These are phyloP conservation scores for Tuta absoluta DNA, from an alignment of 2,888 invertebrate genomes.

Conservation along the genomic window DNA sequence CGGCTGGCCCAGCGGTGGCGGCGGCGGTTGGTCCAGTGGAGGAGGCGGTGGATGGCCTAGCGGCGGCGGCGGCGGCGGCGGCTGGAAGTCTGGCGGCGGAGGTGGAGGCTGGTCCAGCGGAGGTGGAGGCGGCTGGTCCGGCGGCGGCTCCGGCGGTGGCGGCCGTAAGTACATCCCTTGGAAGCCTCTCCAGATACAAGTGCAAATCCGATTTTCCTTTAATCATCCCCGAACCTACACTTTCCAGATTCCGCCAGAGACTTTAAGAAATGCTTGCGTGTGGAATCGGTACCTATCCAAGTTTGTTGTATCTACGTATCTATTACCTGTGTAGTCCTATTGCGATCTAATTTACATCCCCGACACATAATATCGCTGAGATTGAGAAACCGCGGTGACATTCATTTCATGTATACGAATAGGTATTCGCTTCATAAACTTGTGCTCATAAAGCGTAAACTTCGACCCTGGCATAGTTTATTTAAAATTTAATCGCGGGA, in stretches of 20 bases:
- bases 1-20: conserved; percentile 47
- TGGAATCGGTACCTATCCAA: no score
- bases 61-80: conserved; percentile 45
- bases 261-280: no score
- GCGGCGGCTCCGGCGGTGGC: conserved; percentile 44
- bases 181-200: neutral
- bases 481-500: conserved; percentile 12
- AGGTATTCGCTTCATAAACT: conserved; percentile 25
- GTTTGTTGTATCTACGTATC: no score
- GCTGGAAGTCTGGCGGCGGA: conserved; percentile 46
- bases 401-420: neutral
- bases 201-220: conserved; percentile 40
- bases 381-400: conserved; percentile 12
- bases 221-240: neutral
- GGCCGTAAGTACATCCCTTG: conserved; percentile 42
- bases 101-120: conserved; percentile 40
- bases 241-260: no score
- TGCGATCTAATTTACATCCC: neutral
- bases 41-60: conserved; percentile 44
- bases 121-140: conserved; percentile 31
- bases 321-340: neutral
- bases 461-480: conserved; percentile 19
- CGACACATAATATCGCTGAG: conserved; percentile 11
- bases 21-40: conserved; percentile 47
- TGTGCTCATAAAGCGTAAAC: conserved; percentile 2